Evolutionary conservation across 2,888 invertebrate species (phyloP), one percentile per base, ranked within the genome.

Genomic region (Luperina testacea): DNA sequence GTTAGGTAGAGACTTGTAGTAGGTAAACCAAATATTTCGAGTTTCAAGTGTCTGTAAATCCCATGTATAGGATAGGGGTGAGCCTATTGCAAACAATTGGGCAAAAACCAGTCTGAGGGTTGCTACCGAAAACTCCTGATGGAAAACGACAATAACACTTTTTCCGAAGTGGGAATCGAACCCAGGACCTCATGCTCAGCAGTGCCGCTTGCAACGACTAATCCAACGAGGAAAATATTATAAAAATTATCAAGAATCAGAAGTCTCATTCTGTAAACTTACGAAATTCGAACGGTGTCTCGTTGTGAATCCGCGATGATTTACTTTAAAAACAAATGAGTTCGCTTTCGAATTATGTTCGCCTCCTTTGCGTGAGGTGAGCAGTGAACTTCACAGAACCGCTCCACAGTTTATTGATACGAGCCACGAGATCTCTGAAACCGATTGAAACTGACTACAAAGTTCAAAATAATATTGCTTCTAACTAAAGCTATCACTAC

Each of bases 401-500:
- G 2, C 20, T 20, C 2, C 27, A 42, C 27, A 74, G 27, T 81
- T 74, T 27, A 68, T 81, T 27, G 75, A 59, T 63, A 72, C 57
- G 17, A 27, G 57, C 45, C 80, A 57, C 51, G 9, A 15, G 32
- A 45, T 42, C 72, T n/a, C 8, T 17, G 27, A 74, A 17, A 45
- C 57, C 27, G 51, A 70, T 53, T 53, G 69, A 81, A 11, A 67
- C 71, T n/a, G 38, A 48, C 69, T 82, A 42, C 64, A 72, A 77
- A 83, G 64, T 80, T 69, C 38, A 38, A 64, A 70, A 76, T 80
- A 84, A 72, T 72, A 77, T 82, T 72, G 82, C 64, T 81, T 9
- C 72, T 51, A 84, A 80, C 72, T 81, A 59, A 69, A 82, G 73
- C 83, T 77, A 82, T 76, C 82, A 71, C 24, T 74, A 76, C 69